Evolutionary conservation across 1,140 invertebrate genomes (phyloP).

Genomic region (Thalassaphorura encarpata): DNA sequence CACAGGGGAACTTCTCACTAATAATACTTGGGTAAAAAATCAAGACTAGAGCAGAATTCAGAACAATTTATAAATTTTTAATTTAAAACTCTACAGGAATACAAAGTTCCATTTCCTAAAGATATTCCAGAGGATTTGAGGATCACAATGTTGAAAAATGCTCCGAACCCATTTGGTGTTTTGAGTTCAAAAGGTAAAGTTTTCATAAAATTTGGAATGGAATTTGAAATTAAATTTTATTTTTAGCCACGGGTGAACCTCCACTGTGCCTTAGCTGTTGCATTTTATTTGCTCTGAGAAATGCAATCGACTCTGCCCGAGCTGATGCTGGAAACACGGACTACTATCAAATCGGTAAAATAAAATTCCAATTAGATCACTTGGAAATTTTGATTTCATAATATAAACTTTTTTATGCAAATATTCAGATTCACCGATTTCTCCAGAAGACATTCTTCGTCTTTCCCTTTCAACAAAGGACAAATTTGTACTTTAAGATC

Average conservation of each 20-base stretch:
- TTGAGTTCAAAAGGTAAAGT: conserved; percentile 21
- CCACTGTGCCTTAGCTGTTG: conserved; percentile 55
- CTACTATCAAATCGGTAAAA: conserved; percentile 34
- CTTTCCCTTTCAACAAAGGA: conserved; percentile 8
- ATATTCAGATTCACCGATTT: conserved; percentile 21
- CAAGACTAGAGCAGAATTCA: background rate
- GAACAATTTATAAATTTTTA: background rate
- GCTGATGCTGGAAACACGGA: conserved; percentile 40
- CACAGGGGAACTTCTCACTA: conserved; percentile 21
- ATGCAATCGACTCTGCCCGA: conserved; percentile 57
- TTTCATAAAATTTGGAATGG: background rate
- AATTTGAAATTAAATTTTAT: conserved; percentile 1
- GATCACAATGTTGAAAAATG: conserved; percentile 59
- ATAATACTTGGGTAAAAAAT: conserved; percentile 22
- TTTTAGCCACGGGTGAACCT: conserved; percentile 62
- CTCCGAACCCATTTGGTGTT: conserved; percentile 34
- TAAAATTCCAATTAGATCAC: background rate
- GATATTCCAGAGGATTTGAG: conserved; percentile 78
- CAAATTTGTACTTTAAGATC: conserved; percentile 11
- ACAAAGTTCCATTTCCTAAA: conserved; percentile 68
- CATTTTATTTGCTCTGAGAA: conserved; percentile 58
- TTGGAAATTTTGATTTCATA: background rate
- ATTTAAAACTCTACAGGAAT: conserved; percentile 44
- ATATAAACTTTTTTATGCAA: background rate
- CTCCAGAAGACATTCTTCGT: conserved; percentile 23